phyloP scores from a whole-genome alignment of 2,888 invertebrate species.

The Alitta virens region DNA sequence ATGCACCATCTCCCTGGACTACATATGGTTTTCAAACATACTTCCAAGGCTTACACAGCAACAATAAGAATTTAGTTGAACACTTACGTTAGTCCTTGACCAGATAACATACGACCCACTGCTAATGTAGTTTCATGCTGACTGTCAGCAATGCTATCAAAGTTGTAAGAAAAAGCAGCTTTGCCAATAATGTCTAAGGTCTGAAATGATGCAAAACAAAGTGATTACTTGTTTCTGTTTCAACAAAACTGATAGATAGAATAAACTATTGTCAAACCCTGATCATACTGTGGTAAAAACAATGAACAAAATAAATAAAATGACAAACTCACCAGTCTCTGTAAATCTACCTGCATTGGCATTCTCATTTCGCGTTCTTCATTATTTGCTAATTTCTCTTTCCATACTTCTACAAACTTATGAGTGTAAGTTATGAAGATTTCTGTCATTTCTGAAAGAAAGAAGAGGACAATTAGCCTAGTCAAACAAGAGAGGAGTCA shows the following conservation, averaged over 20 bases:
- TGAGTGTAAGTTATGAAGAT: slow-evolving; percentile 32
- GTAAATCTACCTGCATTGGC: slow-evolving; percentile 30
- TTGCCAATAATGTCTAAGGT: slow-evolving; percentile 34
- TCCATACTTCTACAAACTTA: slow-evolving; percentile 29
- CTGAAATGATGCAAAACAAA: no score
- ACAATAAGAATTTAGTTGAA: not conserved
- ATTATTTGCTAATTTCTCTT: slow-evolving; percentile 9
- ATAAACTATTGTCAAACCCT: not conserved
- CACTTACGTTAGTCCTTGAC: slow-evolving; percentile 21
- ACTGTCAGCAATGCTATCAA: slow-evolving; percentile 27
- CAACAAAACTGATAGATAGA: no score
- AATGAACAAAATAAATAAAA: not conserved
- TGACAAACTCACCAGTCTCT: slow-evolving; percentile 28
- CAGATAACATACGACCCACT: slow-evolving; percentile 21
- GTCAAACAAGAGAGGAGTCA: no score
- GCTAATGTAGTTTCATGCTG: slow-evolving; percentile 19
- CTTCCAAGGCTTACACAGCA: no score
- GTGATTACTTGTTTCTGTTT: no score
- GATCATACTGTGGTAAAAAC: not conserved
- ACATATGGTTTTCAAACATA: no score
- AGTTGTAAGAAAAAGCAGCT: slow-evolving; percentile 33
- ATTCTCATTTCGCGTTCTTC: slow-evolving; percentile 18
- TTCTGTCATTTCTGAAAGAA: slow-evolving; percentile 34
- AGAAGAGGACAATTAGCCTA: no score
- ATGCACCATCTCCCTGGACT: no score